Conservation (phyloP, 1,140 invertebrate species). For the Eueides isabella region DNA sequence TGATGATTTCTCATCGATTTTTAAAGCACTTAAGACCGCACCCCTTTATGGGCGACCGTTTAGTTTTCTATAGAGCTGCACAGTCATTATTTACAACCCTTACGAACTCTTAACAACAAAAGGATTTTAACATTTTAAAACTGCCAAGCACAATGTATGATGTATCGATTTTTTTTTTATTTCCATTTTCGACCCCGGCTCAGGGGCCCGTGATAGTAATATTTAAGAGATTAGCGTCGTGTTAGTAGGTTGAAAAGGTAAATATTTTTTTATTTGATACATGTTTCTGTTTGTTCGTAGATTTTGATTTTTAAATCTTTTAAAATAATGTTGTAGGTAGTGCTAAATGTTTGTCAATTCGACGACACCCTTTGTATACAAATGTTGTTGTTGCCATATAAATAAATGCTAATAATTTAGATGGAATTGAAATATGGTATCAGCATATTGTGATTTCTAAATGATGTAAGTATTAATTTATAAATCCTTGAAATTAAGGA, state of each 20-base stretch:
- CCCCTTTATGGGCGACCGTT: conserved; percentile 63
- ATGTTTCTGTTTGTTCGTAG: conserved; percentile 60
- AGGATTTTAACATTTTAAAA: conserved; percentile 80
- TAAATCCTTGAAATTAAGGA: no score
- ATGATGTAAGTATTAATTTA: no score
- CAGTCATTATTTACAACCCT: conserved; percentile 80
- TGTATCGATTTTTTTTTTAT: conserved; percentile 64
- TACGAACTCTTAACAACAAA: conserved; percentile 74
- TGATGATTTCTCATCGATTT: conserved; percentile 29
- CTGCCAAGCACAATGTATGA: conserved; percentile 63
- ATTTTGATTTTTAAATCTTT: conserved; percentile 51
- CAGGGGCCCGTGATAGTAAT: conserved; percentile 71
- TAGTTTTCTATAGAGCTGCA: conserved; percentile 72
- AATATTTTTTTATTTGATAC: conserved; percentile 64
- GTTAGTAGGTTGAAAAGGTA: conserved; percentile 62
- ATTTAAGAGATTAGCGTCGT: conserved; percentile 79
- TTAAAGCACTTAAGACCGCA: conserved; percentile 39
- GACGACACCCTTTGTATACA: not conserved
- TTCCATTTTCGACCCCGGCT: conserved; percentile 53
- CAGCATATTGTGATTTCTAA: no score
- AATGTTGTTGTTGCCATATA: not conserved
- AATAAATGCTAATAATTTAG: not conserved
- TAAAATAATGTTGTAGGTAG: not conserved
- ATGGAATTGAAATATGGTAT: not conserved
- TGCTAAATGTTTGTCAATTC: not conserved